Percentiles rank a stretch among this genome's conserved stretches.
Conservation (phyloP, 1,140 invertebrate genomes). For the Apis laboriosa region DNA sequence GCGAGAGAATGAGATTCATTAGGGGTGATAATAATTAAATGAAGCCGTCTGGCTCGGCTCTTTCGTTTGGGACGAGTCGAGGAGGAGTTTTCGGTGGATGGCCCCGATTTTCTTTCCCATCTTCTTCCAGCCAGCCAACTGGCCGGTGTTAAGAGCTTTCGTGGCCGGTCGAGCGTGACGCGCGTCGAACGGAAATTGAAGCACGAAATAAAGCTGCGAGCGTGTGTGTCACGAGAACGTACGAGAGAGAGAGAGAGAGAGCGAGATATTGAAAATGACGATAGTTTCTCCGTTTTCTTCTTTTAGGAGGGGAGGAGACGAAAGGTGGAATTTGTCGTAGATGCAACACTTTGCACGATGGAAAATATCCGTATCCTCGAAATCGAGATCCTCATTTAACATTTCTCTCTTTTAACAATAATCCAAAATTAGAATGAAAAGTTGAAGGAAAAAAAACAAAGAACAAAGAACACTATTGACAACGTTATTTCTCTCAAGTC, state of each 20-base stretch:
- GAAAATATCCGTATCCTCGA: no score
- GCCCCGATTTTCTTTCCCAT: slow-evolving; percentile 52
- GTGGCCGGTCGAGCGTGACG: slow-evolving; percentile 11
- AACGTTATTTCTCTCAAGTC: no score
- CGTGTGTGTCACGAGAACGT: background rate
- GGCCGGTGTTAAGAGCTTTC: slow-evolving; percentile 13
- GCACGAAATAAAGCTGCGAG: slow-evolving; percentile 33
- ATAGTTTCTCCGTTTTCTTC: background rate
- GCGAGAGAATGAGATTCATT: slow-evolving; percentile 66
- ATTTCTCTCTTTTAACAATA: no score
- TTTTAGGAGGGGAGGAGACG: background rate
- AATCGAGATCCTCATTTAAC: no score
- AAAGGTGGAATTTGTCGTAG: no score
- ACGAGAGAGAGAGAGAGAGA: background rate
- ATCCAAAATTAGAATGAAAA: no score
- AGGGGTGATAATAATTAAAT: slow-evolving; percentile 71
- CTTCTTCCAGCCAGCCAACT: slow-evolving; percentile 21
- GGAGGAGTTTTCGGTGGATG: slow-evolving; percentile 37
- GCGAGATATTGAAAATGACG: background rate
- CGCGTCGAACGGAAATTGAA: slow-evolving; percentile 40
- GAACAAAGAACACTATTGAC: no score
- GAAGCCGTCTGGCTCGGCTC: slow-evolving; percentile 59
- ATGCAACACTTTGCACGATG: no score
- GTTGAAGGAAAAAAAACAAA: no score
- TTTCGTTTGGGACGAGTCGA: background rate